Conservation (phyloP, 2,113 vertebrate genomes). For the Variabilichromis moorii region DNA sequence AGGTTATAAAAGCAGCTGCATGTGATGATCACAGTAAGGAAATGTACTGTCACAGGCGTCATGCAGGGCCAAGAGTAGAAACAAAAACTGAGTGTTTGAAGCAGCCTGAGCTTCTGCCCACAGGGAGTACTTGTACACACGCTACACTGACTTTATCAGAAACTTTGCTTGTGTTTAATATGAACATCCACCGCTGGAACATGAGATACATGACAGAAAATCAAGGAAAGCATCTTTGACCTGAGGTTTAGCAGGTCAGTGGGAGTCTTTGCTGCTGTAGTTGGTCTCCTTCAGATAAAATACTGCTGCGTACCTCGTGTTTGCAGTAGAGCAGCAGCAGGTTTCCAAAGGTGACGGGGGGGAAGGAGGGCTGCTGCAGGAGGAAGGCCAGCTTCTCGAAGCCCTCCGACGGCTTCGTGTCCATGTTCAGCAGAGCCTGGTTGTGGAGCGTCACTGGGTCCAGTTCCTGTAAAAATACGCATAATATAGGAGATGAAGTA, state of each 20-base stretch:
- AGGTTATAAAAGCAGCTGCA: neutral
- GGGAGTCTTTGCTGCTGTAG: neutral
- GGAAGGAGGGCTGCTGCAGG: slow-evolving; percentile 88
- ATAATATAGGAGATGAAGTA: neutral
- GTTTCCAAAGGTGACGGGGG: slow-evolving; percentile 91
- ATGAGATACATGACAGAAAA: neutral
- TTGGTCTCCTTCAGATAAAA: neutral
- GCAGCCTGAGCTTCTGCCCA: neutral
- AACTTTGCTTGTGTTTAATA: accelerated
- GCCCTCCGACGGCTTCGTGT: slow-evolving; percentile 83
- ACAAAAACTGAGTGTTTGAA: neutral
- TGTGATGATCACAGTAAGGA: neutral
- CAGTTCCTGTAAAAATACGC: slow-evolving; percentile 68
- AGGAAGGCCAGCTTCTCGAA: slow-evolving; percentile 94
- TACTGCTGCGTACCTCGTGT: slow-evolving; percentile 68
- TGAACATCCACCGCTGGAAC: neutral
- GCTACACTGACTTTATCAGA: neutral
- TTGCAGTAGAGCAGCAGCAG: slow-evolving; percentile 90
- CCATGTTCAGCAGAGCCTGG: slow-evolving; percentile 94
- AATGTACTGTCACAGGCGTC: neutral
- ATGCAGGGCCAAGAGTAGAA: neutral
- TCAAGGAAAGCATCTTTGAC: neutral
- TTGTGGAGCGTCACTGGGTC: slow-evolving; percentile 94
- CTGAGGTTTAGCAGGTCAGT: accelerated
- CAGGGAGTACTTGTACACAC: neutral